phyloP scores from a whole-genome alignment of 2,797 vertebrate species.

The Poeciliopsis gracilis region DNA sequence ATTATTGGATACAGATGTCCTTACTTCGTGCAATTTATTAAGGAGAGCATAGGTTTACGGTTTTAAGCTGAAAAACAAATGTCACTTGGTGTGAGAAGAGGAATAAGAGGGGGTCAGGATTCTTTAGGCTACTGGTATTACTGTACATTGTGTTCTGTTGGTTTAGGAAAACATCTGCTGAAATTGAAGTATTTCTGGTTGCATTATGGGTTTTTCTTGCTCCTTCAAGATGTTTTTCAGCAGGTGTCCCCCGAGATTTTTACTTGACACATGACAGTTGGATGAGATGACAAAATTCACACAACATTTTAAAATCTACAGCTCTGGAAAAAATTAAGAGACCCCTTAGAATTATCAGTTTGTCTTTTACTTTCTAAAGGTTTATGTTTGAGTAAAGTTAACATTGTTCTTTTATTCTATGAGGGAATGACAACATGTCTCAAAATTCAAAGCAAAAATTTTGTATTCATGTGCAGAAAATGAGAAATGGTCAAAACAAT shows the following conservation, averaged over 20 bases:
- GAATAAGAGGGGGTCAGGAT: not conserved
- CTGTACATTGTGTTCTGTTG: not conserved
- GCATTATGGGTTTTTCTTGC: not conserved
- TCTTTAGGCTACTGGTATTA: not conserved
- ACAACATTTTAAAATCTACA: not conserved
- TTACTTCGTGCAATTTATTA: slow-evolving; percentile 6
- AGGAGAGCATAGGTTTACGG: not conserved
- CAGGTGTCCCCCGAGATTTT: not conserved
- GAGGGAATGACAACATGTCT: too few relatives aligned
- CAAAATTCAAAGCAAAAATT: too few relatives aligned
- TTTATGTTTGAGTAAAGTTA: too few relatives aligned
- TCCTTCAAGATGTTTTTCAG: not conserved
- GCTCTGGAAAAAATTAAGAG: too few relatives aligned
- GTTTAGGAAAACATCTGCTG: not conserved
- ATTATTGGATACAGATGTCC: slow-evolving; percentile 7
- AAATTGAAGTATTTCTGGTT: not conserved
- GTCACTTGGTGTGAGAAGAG: too few relatives aligned
- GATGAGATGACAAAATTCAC: not conserved
- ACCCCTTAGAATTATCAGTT: too few relatives aligned
- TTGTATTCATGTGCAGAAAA: too few relatives aligned
- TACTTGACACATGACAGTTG: not conserved
- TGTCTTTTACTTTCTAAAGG: too few relatives aligned
- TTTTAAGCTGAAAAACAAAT: not conserved
- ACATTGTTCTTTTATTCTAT: too few relatives aligned
- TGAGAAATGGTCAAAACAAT: too few relatives aligned